Evolutionary conservation across 2,888 invertebrate genomes (phyloP), one percentile per base, ranked within the genome.

Genomic region (Erebia aethiops): DNA sequence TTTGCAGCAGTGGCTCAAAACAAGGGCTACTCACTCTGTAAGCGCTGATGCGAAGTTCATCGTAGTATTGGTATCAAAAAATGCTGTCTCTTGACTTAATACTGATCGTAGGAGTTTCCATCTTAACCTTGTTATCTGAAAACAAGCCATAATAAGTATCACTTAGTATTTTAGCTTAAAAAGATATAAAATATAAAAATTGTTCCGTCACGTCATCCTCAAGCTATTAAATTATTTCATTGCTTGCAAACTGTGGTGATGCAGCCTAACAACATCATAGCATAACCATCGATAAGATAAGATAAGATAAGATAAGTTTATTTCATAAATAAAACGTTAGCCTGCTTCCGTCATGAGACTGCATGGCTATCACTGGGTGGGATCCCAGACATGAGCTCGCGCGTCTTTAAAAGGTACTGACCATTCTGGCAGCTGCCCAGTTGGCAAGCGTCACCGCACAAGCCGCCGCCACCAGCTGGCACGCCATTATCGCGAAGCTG

Each of bases 61-160:
- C 14, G 94, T 94, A 0, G 95, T 94, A 72, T 95, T 94, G 10
- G 95, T 95, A 81, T 96, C 96, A 79, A 96, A 96, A 95, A 96
- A 96, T 2, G 95, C 93, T 80, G 96, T 95, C 78, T 96, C 96
- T 80, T 96, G 96, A 0, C 95, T 90, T n/a, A 96, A 85, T 13
- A 96, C 95, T 0, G 96, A 90, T 56, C 93, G 89, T n/a, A 96
- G 87, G 72, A 96, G 94, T 74, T 92, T 87, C 77, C 92, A 88
- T 5, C 96, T 91, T n/a, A 96, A 89, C 62, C 95, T 88, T 0
- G 92, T 93, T 52, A 95, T 94, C 92, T 95, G 88, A 0, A 72
- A 64, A 11, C 41, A 11, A 21, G 3, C 8, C 2, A 1, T 18
- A 52, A 52, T 52, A 10, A 52, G 16, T 10, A 16, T 10, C 1